Evolutionary conservation across 2,888 invertebrate species (phyloP).

Genomic region (Meganola albula): DNA sequence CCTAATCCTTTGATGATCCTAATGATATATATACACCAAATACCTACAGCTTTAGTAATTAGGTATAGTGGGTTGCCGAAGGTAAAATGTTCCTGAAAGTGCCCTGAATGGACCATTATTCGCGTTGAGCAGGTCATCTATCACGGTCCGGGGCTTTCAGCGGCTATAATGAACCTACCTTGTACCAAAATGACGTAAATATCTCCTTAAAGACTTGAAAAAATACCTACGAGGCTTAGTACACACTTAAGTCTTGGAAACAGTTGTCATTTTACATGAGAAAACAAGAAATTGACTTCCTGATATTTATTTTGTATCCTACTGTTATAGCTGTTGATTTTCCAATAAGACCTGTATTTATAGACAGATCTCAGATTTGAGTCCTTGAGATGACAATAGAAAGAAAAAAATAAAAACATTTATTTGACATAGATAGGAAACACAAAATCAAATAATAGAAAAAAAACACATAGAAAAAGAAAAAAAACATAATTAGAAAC

Average conservation of each 20-base stretch:
- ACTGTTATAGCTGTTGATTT: too few species aligned
- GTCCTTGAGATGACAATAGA: too few species aligned
- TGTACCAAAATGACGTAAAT: conserved; percentile 27
- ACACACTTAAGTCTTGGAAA: conserved; percentile 1
- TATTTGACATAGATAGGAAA: too few species aligned
- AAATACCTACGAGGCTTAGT: conserved; percentile 12
- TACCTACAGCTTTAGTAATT: conserved; percentile 24
- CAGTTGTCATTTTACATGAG: too few species aligned
- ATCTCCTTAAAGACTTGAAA: conserved; percentile 18
- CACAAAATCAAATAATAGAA: too few species aligned
- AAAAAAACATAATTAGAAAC: too few species aligned
- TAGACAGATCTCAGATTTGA: too few species aligned
- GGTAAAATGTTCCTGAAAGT: conserved; percentile 35
- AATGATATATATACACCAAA: conserved; percentile 15
- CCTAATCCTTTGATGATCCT: conserved; percentile 8
- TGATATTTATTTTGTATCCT: too few species aligned
- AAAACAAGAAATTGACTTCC: too few species aligned
- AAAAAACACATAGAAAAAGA: too few species aligned
- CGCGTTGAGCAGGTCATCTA: conserved; percentile 57
- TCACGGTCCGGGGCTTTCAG: conserved; percentile 52
- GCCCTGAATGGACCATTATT: conserved; percentile 57
- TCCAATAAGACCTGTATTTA: too few species aligned
- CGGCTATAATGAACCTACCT: conserved; percentile 49
- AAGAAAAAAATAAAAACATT: too few species aligned
- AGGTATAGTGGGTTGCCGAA: conserved; percentile 26